These are phyloP conservation scores for Notospermus geniculatus DNA, from an alignment of 1,140 invertebrate genomes.

Conservation along the genomic window DNA sequence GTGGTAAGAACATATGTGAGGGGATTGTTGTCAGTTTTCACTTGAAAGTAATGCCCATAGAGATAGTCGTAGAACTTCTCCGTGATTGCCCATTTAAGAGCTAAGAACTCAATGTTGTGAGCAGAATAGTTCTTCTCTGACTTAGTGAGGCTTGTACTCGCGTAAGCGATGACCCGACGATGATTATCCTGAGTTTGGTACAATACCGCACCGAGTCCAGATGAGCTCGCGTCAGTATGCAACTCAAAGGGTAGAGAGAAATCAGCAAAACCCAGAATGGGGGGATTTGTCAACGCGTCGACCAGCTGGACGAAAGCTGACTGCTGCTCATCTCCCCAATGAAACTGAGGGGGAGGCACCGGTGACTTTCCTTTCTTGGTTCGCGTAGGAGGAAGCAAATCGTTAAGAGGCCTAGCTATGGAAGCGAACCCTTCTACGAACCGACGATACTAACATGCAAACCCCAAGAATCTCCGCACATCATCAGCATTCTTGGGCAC, in stretches of 20 bases:
- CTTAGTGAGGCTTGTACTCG: constrained; percentile 15
- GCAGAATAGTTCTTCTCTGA: constrained; percentile 18
- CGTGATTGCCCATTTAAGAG: constrained; percentile 24
- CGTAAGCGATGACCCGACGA: constrained; percentile 19
- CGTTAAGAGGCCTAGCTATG: no score
- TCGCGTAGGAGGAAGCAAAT: no score
- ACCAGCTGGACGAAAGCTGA: neutral
- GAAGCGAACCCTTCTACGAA: constrained; percentile 32
- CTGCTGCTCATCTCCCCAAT: constrained; percentile 3
- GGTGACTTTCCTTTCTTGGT: no score
- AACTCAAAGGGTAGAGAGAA: constrained; percentile 13
- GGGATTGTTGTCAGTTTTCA: no score
- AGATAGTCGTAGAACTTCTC: constrained; percentile 21
- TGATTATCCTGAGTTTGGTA: constrained; percentile 10
- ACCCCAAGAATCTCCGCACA: constrained; percentile 35
- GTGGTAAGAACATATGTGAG: constrained; percentile 20
- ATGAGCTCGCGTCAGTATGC: constrained; percentile 2
- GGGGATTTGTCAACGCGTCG: constrained; percentile 1
- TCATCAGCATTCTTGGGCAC: constrained; percentile 28
- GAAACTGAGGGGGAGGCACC: no score
- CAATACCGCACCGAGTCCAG: constrained; percentile 6
- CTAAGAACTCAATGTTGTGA: constrained; percentile 18
- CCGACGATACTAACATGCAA: constrained; percentile 29
- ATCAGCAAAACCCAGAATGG: constrained; percentile 11
- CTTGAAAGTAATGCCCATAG: constrained; percentile 7